phyloP scores from a whole-genome alignment of 2,888 invertebrate species.

The Horisme vitalbata region DNA sequence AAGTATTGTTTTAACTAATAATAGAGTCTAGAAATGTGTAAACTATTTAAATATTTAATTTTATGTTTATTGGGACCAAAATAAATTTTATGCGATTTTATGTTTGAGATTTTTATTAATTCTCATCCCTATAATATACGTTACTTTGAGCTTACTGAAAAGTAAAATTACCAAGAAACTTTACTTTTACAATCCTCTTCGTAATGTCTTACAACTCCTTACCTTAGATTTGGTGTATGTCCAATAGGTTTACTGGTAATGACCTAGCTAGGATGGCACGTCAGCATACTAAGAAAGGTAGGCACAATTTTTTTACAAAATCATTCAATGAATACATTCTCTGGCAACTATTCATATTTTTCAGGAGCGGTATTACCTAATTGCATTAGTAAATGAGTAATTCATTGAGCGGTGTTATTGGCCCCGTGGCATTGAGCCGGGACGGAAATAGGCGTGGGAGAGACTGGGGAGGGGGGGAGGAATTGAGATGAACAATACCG shows the following conservation, averaged over 20 bases:
- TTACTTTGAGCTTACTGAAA: no score
- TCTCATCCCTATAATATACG: no score
- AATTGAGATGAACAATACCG: constrained; percentile 16
- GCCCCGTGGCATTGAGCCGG: constrained; percentile 74
- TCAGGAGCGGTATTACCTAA: constrained; percentile 34
- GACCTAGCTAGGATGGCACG: no score
- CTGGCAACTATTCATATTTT: constrained; percentile 17
- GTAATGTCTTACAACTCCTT: no score
- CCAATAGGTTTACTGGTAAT: no score
- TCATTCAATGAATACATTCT: constrained; percentile 1
- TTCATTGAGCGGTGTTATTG: constrained; percentile 70
- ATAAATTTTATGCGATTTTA: constrained; percentile 48
- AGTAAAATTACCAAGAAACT: no score
- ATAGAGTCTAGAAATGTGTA: constrained; percentile 32
- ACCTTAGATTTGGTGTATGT: no score
- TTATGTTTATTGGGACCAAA: constrained; percentile 63
- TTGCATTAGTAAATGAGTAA: constrained; percentile 28
- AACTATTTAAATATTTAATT: constrained; percentile 24
- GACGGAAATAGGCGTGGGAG: constrained; percentile 39
- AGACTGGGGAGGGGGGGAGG: neutral
- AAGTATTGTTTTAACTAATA: constrained; percentile 13
- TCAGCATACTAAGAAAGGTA: no score
- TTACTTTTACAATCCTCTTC: no score
- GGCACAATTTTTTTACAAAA: no score
- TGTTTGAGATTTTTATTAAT: neutral